Percentiles rank a stretch among this genome's conserved stretches.
Conservation (phyloP, 2,888 invertebrate species). For the Nemapogon koenigi region DNA sequence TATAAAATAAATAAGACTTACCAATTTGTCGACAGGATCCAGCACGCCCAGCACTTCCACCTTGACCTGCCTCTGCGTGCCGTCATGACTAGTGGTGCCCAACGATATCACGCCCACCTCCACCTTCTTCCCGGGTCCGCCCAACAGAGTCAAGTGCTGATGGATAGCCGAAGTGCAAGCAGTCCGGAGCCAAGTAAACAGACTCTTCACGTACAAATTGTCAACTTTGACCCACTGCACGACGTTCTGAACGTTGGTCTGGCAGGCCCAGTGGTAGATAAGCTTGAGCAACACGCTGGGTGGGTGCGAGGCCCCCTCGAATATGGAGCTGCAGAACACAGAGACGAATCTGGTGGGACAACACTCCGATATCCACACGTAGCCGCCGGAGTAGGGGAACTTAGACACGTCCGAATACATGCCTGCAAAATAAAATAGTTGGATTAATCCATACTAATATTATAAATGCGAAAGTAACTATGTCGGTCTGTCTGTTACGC, state of each 20-base stretch:
- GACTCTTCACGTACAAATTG: slow-evolving; percentile 60
- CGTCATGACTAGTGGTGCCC: slow-evolving; percentile 84
- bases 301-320: slow-evolving; percentile 85
- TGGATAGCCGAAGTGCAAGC: slow-evolving; percentile 83
- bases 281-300: slow-evolving; percentile 84
- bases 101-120: slow-evolving; percentile 88
- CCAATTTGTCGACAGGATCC: slow-evolving; percentile 74
- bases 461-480: too few species aligned
- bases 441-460: too few species aligned
- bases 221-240: slow-evolving; percentile 84
- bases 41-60: slow-evolving; percentile 87
- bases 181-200: slow-evolving; percentile 75
- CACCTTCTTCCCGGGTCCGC: slow-evolving; percentile 73
- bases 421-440: slow-evolving; percentile 46
- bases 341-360: slow-evolving; percentile 86
- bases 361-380: slow-evolving; percentile 90
- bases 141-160: slow-evolving; percentile 75
- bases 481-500: too few species aligned
- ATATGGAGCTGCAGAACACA: slow-evolving; percentile 85
- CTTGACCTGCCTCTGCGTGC: slow-evolving; percentile 79
- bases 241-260: slow-evolving; percentile 88
- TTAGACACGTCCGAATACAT: slow-evolving; percentile 87
- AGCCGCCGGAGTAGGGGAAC: slow-evolving; percentile 88
- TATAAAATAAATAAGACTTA: slow-evolving; percentile 22
- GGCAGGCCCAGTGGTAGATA: slow-evolving; percentile 91